Percentiles rank a stretch among this genome's conserved stretches.
phyloP scores from a whole-genome alignment of 2,888 invertebrate genomes.

The Drosophila monieri region DNA sequence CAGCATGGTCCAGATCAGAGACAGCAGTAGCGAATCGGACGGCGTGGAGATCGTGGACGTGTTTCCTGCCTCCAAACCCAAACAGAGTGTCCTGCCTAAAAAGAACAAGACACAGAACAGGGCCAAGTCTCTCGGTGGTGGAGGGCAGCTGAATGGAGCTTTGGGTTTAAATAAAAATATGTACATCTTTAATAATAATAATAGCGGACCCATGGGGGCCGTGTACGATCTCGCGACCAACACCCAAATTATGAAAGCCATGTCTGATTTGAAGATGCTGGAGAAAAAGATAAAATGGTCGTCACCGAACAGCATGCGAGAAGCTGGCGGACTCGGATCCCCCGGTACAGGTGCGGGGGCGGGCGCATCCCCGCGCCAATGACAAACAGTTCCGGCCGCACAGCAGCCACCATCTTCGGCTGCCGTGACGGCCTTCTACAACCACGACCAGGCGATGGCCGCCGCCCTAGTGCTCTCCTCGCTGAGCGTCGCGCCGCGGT shows the following conservation, averaged over 20 bases:
- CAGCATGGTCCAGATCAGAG: constrained; percentile 48
- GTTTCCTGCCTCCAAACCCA: constrained; percentile 69
- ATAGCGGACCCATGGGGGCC: constrained; percentile 14
- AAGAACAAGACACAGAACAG: constrained; percentile 50
- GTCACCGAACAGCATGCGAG: constrained; percentile 28
- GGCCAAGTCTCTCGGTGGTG: constrained; percentile 41
- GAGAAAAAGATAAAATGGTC: constrained; percentile 56
- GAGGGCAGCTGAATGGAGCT: constrained; percentile 35
- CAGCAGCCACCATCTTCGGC: constrained; percentile 58
- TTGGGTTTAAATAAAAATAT: constrained; percentile 52
- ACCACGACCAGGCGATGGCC: constrained; percentile 80
- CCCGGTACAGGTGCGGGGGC: constrained; percentile 21
- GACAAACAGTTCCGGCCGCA: constrained; percentile 73
- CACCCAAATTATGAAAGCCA: constrained; percentile 48
- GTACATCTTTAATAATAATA: constrained; percentile 54
- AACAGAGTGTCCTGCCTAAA: constrained; percentile 23
- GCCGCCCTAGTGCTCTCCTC: constrained; percentile 80
- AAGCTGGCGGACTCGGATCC: constrained; percentile 16
- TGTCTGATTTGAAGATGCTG: constrained; percentile 53
- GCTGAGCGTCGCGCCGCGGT: constrained; percentile 67
- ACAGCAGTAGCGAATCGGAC: constrained; percentile 83
- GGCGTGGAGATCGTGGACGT: constrained; percentile 83
- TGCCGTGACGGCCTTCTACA: constrained; percentile 79
- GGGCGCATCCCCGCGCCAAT: constrained; percentile 64
- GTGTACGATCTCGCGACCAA: constrained; percentile 49